Base-by-base conservation (phyloP, 2,888 invertebrate genomes). In the Orthosia gothica region DNA sequence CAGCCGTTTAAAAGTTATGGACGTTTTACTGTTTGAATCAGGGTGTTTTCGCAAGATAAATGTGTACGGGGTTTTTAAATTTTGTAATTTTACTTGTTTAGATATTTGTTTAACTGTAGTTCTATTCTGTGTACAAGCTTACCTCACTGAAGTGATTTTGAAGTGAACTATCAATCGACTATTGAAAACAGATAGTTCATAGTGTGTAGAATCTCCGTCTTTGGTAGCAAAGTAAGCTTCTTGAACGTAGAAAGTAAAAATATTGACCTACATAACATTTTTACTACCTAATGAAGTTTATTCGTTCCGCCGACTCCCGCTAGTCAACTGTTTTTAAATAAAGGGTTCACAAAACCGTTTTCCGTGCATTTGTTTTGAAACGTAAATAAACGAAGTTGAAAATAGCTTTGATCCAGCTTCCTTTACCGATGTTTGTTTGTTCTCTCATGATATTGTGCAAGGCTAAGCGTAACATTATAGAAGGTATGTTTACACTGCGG, bases 401-500 rank as follows among this genome's bases (percentile, higher is more conserved):
- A 74, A 78, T 84, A 81, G 49, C 67, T 49, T 65, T 57, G 74
- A 66, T 70, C 55, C 74, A 82, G 65, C 65, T 81, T 82, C 79
- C 63, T 74, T 66, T 65, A 23, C n/a, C 52, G 26, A 15, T 54
- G 61, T 85, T 79, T 81, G 62, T 78, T 82, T 82, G 74, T 84
- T 76, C 59, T 66, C 52, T 59, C 61, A 54, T 75, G 69, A 82
- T 75, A 74, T 76, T 74, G 76, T 83, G 71, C 79, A 77, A 83
- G 82, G 54, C 79, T 78, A 49, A 50, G 54, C 49, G 72, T 76
- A 81, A 78, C 61, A 71, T 69, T 71, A 77, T 49, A 59, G 64
- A 55, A 62, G 72, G 57, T 71, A 15, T 74, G 64, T 79, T 81
- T 74, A 82, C 62, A 69, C 26, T 62, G 45, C 12, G 45, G 23